These are phyloP conservation scores for Nemopilema nomurai DNA, from an alignment of 30 jellyfish, hydroid and myxozoan genomes.

Conservation along the genomic window DNA sequence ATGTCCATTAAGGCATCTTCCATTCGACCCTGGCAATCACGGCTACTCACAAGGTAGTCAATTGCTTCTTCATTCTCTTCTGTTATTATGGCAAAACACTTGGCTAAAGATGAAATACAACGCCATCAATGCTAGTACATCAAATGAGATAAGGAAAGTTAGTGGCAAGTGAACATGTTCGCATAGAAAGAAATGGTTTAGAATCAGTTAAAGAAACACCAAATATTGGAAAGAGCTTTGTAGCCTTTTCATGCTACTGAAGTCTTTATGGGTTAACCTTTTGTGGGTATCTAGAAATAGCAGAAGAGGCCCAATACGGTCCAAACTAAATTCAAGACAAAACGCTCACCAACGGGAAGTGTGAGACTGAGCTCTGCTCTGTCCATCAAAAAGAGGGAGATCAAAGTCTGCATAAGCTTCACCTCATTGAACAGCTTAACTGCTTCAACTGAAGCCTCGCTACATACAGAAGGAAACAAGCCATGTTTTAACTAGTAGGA, in stretches of 20 bases:
- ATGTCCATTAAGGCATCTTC: not conserved
- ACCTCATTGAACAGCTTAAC: not conserved
- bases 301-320: not conserved
- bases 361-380: not conserved
- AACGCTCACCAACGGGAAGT: not conserved
- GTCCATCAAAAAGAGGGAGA: not conserved
- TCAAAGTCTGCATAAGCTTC: not conserved
- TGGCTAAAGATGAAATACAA: constrained; percentile 3
- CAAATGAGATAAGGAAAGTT: no score
- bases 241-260: no score
- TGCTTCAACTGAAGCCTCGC: constrained; percentile 34
- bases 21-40: not conserved
- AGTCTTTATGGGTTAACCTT: not conserved
- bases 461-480: not conserved
- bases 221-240: no score
- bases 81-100: constrained; percentile 14
- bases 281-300: no score
- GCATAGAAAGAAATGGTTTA: no score
- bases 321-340: not conserved
- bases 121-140: not conserved
- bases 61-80: constrained; percentile 21
- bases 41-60: not conserved
- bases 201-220: no score
- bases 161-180: no score
- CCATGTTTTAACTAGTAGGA: no score